A percentile compares a stretch with the other conserved stretches of the same genome.
These are phyloP conservation scores for Basileuterus tristriatus DNA, from an alignment of 2,797 vertebrate species.

Conservation along the genomic window DNA sequence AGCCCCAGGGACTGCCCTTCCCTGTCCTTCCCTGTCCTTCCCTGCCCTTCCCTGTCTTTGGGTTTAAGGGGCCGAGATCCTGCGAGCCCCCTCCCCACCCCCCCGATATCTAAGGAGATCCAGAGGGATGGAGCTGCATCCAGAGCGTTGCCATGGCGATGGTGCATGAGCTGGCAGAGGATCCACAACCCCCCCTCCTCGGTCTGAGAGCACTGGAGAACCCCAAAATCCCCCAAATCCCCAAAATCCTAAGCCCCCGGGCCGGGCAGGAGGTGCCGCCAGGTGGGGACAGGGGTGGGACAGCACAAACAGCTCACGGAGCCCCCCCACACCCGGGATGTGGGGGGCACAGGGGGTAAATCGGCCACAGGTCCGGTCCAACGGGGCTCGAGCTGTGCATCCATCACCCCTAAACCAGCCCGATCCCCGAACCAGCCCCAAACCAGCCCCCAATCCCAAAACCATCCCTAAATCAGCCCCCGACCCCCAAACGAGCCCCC, in stretches of 20 bases:
- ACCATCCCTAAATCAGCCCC: not conserved
- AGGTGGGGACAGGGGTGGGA: not conserved
- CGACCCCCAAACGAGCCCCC: not conserved
- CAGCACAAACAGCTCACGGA: fast-evolving
- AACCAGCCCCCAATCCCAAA: not conserved
- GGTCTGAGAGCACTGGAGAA: not conserved
- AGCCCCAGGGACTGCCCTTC: not conserved
- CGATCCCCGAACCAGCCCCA: not conserved
- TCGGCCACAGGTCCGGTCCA: fast-evolving
- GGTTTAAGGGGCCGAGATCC: not conserved
- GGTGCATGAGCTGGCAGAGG: not conserved
- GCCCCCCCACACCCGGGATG: fast-evolving
- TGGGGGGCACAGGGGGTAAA: not conserved
- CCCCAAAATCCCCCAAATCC: not conserved
- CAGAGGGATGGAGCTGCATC: not conserved
- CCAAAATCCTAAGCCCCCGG: not conserved
- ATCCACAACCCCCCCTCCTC: not conserved
- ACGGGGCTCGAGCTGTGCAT: not conserved
- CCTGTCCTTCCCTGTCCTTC: too few relatives aligned
- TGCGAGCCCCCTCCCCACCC: too few relatives aligned
- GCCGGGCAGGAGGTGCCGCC: not conserved
- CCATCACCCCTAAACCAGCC: not conserved
- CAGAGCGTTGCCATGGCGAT: not conserved
- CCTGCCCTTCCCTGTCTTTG: not conserved
- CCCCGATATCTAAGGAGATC: not conserved